A percentile compares a stretch with the other conserved stretches of the same genome.
Evolutionary conservation across 2,113 vertebrate genomes (phyloP).

Genomic region (Myodes glareolus): DNA sequence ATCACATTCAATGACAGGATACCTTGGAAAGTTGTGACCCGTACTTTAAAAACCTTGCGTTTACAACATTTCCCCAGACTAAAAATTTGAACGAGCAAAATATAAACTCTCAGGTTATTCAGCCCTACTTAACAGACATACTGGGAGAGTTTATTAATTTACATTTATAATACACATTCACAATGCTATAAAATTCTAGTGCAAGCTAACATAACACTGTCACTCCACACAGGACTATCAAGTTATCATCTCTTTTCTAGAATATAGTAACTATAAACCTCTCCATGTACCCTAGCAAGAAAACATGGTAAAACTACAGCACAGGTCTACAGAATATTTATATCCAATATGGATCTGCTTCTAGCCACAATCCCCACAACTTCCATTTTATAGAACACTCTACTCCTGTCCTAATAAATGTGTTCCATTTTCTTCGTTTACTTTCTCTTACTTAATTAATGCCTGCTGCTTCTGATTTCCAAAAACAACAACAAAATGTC

Average conservation of each 20-base stretch:
- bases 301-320: neutral
- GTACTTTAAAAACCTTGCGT: neutral
- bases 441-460: conserved; percentile 48
- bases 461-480: conserved; percentile 18
- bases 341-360: neutral
- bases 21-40: neutral
- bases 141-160: neutral
- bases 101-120: neutral
- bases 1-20: neutral
- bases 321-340: neutral
- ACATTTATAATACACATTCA: neutral
- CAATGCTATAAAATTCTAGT: conserved; percentile 8
- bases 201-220: neutral
- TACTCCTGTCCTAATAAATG: conserved; percentile 23
- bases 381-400: neutral
- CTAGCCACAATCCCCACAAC: neutral
- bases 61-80: neutral
- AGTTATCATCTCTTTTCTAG: neutral
- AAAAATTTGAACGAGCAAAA: conserved; percentile 16
- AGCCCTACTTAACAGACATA: neutral
- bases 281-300: neutral
- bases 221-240: neutral
- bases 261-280: conserved; percentile 28
- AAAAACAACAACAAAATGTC: conserved; percentile 22
- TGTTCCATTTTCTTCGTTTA: conserved; percentile 44